phyloP scores from a whole-genome alignment of 2,888 invertebrate species.

The Rapana venosa region DNA sequence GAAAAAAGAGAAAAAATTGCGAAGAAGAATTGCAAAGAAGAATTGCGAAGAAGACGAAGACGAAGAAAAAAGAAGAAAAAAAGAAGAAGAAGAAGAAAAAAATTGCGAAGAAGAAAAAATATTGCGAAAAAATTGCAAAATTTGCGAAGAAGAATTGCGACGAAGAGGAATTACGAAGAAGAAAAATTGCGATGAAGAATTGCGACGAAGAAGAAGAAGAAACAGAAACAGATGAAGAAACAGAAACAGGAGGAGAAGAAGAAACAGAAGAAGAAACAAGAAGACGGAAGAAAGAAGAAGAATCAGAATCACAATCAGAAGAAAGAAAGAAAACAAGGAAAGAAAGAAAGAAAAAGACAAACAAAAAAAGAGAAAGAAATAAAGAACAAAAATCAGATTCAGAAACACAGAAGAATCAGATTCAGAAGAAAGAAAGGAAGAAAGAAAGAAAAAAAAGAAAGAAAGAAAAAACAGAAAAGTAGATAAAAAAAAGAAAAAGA shows the following conservation, averaged over 20 bases:
- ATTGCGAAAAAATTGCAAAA: no score
- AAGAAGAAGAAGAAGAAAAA: neutral
- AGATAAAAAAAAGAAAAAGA: no score
- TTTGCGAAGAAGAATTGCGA: neutral
- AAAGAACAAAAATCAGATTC: no score
- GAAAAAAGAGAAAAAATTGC: neutral
- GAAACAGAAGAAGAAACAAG: neutral
- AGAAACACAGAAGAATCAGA: neutral
- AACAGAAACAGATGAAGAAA: neutral
- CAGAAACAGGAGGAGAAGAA: neutral
- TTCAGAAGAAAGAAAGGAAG: neutral
- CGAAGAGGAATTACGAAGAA: neutral
- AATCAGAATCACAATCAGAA: neutral
- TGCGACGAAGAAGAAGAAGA: neutral
- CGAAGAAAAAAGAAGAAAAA: neutral
- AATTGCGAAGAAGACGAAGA: neutral
- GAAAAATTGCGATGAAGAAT: no score
- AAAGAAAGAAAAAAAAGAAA: no score
- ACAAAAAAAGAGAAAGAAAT: neutral
- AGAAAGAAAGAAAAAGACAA: neutral
- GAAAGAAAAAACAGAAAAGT: no score
- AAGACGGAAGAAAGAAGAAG: neutral
- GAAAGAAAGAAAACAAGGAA: neutral
- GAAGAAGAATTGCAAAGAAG: no score
- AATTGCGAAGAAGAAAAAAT: neutral